Conservation (phyloP, 2,113 vertebrate species). For the Chrysemys picta region DNA sequence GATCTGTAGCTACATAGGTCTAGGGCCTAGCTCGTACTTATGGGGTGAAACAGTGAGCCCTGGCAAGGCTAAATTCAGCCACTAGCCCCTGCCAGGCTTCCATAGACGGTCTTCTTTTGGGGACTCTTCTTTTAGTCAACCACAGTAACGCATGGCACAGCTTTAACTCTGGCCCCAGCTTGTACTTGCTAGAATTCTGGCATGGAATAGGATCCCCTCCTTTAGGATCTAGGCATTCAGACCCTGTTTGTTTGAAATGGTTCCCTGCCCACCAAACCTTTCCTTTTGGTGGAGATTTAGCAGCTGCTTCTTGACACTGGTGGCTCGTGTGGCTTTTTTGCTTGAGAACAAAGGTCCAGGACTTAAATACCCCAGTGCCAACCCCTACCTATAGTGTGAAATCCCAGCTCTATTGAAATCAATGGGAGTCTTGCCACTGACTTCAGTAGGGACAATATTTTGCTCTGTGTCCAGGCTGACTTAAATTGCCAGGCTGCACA, state of each 20-base stretch:
- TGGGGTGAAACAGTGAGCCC: neutral
- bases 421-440: neutral
- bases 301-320: neutral
- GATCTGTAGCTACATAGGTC: neutral
- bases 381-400: neutral
- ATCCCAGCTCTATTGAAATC: neutral
- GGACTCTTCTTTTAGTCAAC: neutral
- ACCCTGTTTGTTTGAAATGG: neutral
- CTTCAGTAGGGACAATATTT: neutral
- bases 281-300: neutral
- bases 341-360: neutral
- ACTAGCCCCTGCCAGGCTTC: neutral
- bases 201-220: neutral
- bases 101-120: neutral
- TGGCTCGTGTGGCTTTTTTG: neutral
- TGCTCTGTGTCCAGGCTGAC: neutral
- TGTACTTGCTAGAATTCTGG: neutral
- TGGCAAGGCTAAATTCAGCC: neutral
- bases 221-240: neutral
- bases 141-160: neutral
- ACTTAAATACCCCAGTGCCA: neutral
- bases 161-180: neutral
- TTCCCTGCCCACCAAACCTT: neutral
- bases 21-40: rapidly evolving
- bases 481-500: no score